Evolutionary conservation across 2,888 invertebrate species (phyloP).

Genomic region (Caenorhabditis sp.): DNA sequence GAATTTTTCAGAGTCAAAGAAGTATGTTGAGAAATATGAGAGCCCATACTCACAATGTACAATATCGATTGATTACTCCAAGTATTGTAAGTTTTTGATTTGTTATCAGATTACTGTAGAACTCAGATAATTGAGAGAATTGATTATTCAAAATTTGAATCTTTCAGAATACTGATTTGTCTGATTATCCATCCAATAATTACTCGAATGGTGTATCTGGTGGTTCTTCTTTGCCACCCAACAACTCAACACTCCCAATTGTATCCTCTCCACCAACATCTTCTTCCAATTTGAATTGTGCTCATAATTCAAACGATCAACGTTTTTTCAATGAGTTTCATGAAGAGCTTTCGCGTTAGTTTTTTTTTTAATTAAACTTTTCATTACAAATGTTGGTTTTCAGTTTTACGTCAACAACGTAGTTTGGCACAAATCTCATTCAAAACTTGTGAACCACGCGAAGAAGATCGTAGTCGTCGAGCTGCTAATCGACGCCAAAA

Average conservation of each 20-base stretch:
- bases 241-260: not conserved
- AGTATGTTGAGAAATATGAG: constrained; percentile 82
- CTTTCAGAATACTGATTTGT: not conserved
- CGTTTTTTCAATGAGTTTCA: not conserved
- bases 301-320: not conserved
- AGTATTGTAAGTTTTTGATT: constrained; percentile 1
- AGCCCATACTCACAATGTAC: constrained; percentile 89
- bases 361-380: not conserved
- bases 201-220: not conserved
- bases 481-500: constrained; percentile 52
- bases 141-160: no score
- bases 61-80: constrained; percentile 82
- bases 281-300: not conserved
- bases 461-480: constrained; percentile 48
- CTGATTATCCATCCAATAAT: not conserved
- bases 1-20: constrained; percentile 71
- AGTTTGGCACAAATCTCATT: constrained; percentile 73
- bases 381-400: constrained; percentile 1
- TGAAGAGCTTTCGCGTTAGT: not conserved
- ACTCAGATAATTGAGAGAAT: no score
- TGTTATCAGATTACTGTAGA: no score
- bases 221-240: not conserved
- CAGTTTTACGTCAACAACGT: constrained; percentile 36
- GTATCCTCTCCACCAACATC: not conserved
- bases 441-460: constrained; percentile 46